Evolutionary conservation across 2,797 vertebrate genomes (phyloP), one percentile per base, ranked within the genome.

Genomic region (Peromyscus nudipes): DNA sequence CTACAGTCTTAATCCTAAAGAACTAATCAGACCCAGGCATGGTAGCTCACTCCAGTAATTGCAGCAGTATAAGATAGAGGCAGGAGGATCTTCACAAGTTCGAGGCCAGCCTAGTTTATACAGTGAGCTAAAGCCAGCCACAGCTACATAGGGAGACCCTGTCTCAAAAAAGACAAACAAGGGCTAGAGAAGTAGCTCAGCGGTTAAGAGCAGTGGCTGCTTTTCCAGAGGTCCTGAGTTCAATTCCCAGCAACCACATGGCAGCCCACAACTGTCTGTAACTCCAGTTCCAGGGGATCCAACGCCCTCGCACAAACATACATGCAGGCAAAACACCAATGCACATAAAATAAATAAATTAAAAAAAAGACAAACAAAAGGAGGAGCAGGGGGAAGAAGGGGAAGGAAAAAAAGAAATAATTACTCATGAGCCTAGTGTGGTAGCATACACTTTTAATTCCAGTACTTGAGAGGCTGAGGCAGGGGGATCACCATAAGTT

Each of bases 1-100:
- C 52, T 55, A 52, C 49, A 55, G 52, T 89, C 49, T 87, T 77
- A 92, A 77, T 34, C 23, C 65, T 55, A 69, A 92, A 97, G 82
- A 85, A 81, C 37, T 46, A 37, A 82, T 84, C 40, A 62, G 62
- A 19, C 17, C 16, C 83, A n/a, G 17, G 3, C 34, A 23, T 79
- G 60, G 46, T 21, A 34, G 21, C 43, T 49, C 62, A 40, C n/a
- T 83, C 62, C 40, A 43, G 57, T 43, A 65, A 62, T 11, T 19
- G 16, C 29, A 79, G 29, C 60, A 11, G 27, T 10, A 2, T 46
- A 34, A 49, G 3, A 65, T 16, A 84, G 40, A 46, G 8, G 8
- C 62, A 49, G 43, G 43, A 21, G 13, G 43, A 25, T 6, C 0
- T 12, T 49, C 64, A 34, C 17, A n/a, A 49, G 64, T 34, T 34